Conservation (phyloP, 2,113 vertebrate genomes). For the Crotalus horridus region DNA sequence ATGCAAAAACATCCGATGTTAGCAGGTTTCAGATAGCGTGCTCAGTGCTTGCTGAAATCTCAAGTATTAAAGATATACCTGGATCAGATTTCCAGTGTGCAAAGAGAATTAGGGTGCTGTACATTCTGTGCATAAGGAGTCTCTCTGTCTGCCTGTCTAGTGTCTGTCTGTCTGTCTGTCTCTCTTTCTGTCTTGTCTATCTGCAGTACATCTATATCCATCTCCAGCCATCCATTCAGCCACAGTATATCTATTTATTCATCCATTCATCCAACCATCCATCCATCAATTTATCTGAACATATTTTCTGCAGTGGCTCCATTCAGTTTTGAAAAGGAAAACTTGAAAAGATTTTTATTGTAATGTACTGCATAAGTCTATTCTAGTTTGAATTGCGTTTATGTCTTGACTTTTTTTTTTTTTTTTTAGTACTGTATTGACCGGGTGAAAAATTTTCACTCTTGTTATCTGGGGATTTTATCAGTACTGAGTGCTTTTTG, state of each 20-base stretch:
- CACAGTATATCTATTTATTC: not conserved
- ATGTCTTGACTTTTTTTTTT: not conserved
- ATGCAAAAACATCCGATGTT: no score
- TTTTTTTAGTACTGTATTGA: not conserved
- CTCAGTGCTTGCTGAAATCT: not conserved
- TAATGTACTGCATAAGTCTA: not conserved
- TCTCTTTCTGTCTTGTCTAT: no score
- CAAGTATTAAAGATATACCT: not conserved
- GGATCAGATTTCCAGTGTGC: not conserved
- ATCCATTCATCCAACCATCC: no score
- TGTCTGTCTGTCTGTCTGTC: no score
- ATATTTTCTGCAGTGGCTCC: not conserved
- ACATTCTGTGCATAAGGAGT: no score
- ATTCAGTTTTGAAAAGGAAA: not conserved
- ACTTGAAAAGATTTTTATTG: not conserved
- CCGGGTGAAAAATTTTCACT: not conserved
- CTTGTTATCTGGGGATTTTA: not conserved
- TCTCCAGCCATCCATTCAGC: no score
- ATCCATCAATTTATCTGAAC: not conserved
- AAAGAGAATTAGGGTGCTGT: no score
- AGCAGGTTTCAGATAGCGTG: not conserved
- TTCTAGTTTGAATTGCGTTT: not conserved
- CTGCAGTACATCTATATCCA: no score
- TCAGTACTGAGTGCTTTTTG: not conserved
- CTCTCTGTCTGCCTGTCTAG: no score